A percentile compares a stretch with the other conserved stretches of the same genome.
These are phyloP conservation scores for Oxytorus armatus DNA, from an alignment of 2,888 invertebrate species.

Conservation along the genomic window DNA sequence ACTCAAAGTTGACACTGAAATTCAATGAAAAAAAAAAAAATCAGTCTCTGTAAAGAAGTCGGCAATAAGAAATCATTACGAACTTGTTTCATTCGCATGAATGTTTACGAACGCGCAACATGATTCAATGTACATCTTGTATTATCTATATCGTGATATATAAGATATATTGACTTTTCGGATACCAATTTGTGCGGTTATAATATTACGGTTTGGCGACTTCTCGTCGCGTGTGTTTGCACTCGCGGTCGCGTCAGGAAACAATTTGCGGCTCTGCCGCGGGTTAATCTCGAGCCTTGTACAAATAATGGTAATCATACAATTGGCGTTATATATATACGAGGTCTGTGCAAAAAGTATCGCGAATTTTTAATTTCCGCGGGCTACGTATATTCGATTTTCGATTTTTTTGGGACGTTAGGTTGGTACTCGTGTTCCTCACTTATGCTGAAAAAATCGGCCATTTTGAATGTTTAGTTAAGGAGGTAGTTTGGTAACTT, in stretches of 20 bases:
- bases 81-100: constrained; percentile 54
- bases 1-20: constrained; percentile 52
- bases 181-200: constrained; percentile 59
- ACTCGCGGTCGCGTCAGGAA: constrained; percentile 43
- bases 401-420: too few relatives aligned
- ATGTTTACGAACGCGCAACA: constrained; percentile 61
- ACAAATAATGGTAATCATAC: constrained; percentile 41
- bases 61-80: constrained; percentile 56
- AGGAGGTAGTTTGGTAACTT: too few relatives aligned
- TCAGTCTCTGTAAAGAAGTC: constrained; percentile 18
- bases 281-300: constrained; percentile 56
- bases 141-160: constrained; percentile 39
- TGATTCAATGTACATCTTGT: constrained; percentile 6
- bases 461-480: too few relatives aligned
- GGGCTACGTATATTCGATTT: too few relatives aligned
- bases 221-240: constrained; percentile 36
- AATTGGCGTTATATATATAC: neutral
- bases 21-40: constrained; percentile 24
- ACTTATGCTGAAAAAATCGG: too few relatives aligned
- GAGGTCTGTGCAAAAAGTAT: too few relatives aligned
- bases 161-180: constrained; percentile 54
- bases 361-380: too few relatives aligned
- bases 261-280: constrained; percentile 47
- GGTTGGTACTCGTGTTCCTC: too few relatives aligned
- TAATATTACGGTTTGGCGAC: constrained; percentile 36